A percentile compares a stretch with the other conserved stretches of the same genome.
phyloP scores from a whole-genome alignment of 2,888 invertebrate species.

The Torymus texanus region DNA sequence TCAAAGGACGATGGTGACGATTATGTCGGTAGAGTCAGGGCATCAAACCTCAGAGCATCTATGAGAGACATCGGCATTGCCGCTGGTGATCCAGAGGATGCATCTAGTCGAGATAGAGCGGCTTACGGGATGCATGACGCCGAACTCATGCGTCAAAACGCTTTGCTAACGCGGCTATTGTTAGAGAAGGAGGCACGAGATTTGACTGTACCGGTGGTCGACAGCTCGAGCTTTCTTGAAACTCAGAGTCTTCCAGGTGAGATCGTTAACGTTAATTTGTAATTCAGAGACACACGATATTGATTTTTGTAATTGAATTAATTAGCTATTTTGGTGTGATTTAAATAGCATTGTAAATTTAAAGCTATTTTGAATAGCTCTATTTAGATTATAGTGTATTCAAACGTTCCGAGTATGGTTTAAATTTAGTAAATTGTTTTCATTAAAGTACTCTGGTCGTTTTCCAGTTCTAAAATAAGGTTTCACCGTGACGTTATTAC shows the following conservation, averaged over 20 bases:
- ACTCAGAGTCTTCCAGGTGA: slow-evolving; percentile 89
- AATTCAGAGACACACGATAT: neutral
- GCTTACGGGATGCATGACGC: slow-evolving; percentile 66
- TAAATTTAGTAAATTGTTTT: too few relatives aligned
- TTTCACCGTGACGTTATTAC: too few relatives aligned
- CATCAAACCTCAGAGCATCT: slow-evolving; percentile 1
- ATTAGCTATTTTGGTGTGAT: too few relatives aligned
- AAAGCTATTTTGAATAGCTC: neutral
- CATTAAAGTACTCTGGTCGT: too few relatives aligned
- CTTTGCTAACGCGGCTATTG: slow-evolving; percentile 83
- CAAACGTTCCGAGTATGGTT: too few relatives aligned
- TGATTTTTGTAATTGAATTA: neutral
- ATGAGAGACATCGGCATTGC: slow-evolving; percentile 24
- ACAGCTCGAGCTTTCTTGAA: slow-evolving; percentile 78
- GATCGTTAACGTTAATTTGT: neutral
- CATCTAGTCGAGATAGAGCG: slow-evolving; percentile 50
- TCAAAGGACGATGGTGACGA: slow-evolving; percentile 12
- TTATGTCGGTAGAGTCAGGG: slow-evolving; percentile 8
- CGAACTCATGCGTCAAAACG: slow-evolving; percentile 79
- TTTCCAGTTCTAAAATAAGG: too few relatives aligned
- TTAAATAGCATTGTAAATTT: slow-evolving; percentile 9
- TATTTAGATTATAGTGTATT: too few relatives aligned
- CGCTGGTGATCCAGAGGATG: slow-evolving; percentile 35
- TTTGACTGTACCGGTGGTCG: slow-evolving; percentile 61
- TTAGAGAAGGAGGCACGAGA: slow-evolving; percentile 82